These are phyloP conservation scores for Melanchra persicariae DNA, from an alignment of 2,888 invertebrate genomes.

Conservation along the genomic window DNA sequence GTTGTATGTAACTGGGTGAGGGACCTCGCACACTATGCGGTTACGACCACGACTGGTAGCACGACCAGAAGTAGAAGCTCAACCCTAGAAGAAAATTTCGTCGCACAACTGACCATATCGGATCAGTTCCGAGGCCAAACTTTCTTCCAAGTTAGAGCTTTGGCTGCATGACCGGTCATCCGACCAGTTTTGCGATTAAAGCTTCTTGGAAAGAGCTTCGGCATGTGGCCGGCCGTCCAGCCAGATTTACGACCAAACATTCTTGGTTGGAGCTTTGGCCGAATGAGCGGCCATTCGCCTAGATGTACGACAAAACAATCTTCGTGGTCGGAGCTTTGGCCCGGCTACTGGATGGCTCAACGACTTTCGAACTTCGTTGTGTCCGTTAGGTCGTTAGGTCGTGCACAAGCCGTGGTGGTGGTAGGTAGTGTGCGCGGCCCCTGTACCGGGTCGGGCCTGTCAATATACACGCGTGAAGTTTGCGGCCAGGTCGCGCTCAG, in stretches of 20 bases:
- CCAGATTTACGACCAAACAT: no score
- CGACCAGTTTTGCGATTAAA: neutral
- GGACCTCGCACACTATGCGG: neutral
- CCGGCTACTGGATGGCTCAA: no score
- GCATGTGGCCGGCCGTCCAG: no score
- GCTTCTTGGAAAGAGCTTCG: neutral
- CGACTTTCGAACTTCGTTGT: no score
- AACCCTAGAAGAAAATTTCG: neutral
- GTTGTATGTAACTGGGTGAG: neutral
- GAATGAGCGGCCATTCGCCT: no score
- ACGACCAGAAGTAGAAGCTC: neutral
- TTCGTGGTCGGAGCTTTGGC: no score
- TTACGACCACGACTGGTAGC: neutral
- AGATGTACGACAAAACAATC: neutral
- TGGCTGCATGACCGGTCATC: neutral
- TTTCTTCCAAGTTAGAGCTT: neutral
- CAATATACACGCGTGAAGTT: slow-evolving; percentile 88
- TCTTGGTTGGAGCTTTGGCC: neutral
- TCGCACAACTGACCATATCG: no score
- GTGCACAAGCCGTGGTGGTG: neutral
- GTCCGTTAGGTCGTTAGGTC: no score
- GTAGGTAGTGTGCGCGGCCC: neutral
- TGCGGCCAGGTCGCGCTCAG: slow-evolving; percentile 77
- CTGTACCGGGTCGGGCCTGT: slow-evolving; percentile 27
- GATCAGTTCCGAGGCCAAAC: neutral